Base-by-base conservation (phyloP, 1,140 invertebrate genomes). In the Drosophila pachea region DNA sequence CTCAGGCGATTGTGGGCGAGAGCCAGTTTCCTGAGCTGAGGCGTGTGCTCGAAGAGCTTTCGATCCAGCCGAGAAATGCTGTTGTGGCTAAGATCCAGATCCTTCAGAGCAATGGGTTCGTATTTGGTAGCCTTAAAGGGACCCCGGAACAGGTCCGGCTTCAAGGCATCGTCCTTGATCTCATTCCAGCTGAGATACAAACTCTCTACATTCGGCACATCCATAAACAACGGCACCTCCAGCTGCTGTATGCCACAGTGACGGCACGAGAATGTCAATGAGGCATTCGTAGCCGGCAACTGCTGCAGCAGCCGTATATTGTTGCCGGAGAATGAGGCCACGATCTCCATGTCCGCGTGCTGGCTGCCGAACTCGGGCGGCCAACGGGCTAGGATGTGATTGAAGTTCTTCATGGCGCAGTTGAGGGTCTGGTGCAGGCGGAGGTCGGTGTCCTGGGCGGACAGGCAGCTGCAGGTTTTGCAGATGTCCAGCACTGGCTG, bases 181-280 rank as follows among this genome's bases (percentile, higher is more conserved):
- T 90, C 76, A 84, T 96, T 96, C 74, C 93, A 91, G 89, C 94
- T 94, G 54, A 96, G 88, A 88, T 95, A 94, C 42, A 95, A 88
- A 61, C 92, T 92, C 12, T 91, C 90, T n/a, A 95, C 87, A 62
- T 91, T 91, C n/a, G 90, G 89, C 7, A 94, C 90, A 70, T 93
- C 90, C 71, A 91, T 91, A 76, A 96, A 95, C 0, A 93, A 91
- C 1, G 90, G 90, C 31, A 91, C 86, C 16, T 93, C 92, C 50
- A 96, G 92, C 48, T 91, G 90, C 45, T 88, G 83, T 31, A 94
- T 90, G 36, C 88, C 81, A 68, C 92, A 93, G 66, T 90, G 89
- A 5, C 82, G 78, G 12, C 90, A 90, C 32, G 88, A 76, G 22
- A 91, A 63, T 22, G 86, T 88, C 9, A 90, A 33, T 42, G 72